Evolutionary conservation across 1,140 invertebrate genomes (phyloP), one percentile per base, ranked within the genome.

Genomic region (Drosophila prosaltans): DNA sequence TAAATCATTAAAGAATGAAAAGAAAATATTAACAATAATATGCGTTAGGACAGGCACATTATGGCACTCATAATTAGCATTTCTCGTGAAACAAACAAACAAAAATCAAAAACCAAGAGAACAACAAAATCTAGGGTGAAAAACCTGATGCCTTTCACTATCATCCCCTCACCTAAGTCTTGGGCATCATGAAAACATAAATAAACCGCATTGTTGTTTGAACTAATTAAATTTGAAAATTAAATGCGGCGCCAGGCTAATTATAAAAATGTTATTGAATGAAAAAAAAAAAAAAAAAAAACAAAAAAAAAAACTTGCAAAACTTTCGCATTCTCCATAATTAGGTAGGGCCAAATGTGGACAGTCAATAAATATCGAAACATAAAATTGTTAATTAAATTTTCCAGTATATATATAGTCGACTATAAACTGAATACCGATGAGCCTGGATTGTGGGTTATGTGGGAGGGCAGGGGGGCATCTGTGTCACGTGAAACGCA

Each of bases 191-290:
- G 67, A 72, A 80, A 80, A 69, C 76, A 74, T 72, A 88, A 88
- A 69, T 67, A 75, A 80, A 74, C 83, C 83, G 63, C 84, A 66
- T 68, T 71, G 58, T 83, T 88, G 83, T 88, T 83, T 74, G 70
- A 59, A 78, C 80, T 83, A 88, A 88, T 88, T 88, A 89, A 88
- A 89, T 88, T 89, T 74, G 65, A 70, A 89, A 80, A 78, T 88
- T 80, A 78, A 78, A 83, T 70, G 63, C 60, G 21, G 68, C 75
- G 68, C 72, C 83, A 69, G 74, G 76, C 83, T 80, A 83, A 88
- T 88, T 88, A 86, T 66, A 72, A 70, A 80, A 85, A 79, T 78
- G 75, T 74, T 63, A 76, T 74, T 57, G 41, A 80, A 80, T 9
- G 55, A 68, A 83, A 84, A 73, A 63, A 74, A 63, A 77, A 36